Base-by-base conservation (phyloP, 2,888 invertebrate genomes). In the Drosophila formosana region DNA sequence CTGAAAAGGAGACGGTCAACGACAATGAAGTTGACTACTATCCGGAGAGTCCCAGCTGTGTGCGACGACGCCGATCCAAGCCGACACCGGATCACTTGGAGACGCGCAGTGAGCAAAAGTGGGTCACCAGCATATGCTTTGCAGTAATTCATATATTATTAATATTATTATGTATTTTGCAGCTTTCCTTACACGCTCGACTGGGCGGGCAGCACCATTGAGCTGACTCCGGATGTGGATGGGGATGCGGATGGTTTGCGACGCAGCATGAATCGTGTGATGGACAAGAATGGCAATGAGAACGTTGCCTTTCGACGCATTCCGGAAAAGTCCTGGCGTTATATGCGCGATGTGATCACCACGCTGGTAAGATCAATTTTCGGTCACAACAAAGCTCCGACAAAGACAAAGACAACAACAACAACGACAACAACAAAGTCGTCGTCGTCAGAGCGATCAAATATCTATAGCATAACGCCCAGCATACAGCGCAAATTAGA, bases 281-380 rank as follows among this genome's bases (percentile, higher is more conserved):
- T 93, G 64, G 90, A 89, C 13, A 92, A 92, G 75, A 89, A 89
- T 73, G 92, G 92, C 4, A 81, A 86, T 13, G 90, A 91, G 72
- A 93, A 93, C 80, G 90, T 92, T 3, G 69, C 72, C 5, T 90
- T 90, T 66, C 84, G 89, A 1, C 87, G 89, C 55, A 89, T 92
- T 47, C 92, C 97, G 18, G 73, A 94, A 92, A 94, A 96, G 65
- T 94, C 96, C 30, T 92, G 96, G 88, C 95, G 96, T 58, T 97
- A 95, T 89, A 94, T 96, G 55, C 95, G 96, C 91, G 97, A 97
- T 91, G 94, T 96, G 88, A 97, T 97, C 93, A 97, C 97, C 28
- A 97, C 97, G 0, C 93, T 98, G 88, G 97, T 99, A 78, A 98
- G 98, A 81, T 66, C 69, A 50, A 25, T 72, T 62, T 86, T 88